Conservation (phyloP, 2,113 vertebrate genomes). For the Bucco capensis region DNA sequence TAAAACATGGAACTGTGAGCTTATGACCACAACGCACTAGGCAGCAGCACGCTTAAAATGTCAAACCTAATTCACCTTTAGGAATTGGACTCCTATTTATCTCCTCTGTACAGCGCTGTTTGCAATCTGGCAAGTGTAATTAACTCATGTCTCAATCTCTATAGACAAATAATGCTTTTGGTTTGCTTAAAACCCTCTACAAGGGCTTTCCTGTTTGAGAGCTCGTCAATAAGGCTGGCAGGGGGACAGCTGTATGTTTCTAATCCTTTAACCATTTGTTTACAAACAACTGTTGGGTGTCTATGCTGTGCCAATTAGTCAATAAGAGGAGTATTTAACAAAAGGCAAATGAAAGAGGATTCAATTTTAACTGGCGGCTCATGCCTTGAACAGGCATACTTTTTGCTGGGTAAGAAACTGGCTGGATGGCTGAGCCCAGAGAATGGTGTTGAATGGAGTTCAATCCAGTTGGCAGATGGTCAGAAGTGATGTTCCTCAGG, state of each 20-base stretch:
- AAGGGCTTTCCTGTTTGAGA: conserved; percentile 62
- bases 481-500: too few species aligned
- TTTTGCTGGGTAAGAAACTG: too few species aligned
- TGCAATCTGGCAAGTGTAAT: conserved; percentile 52
- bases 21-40: background rate
- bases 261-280: conserved; percentile 55
- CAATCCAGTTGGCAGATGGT: too few species aligned
- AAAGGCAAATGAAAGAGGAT: background rate
- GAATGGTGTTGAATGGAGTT: too few species aligned
- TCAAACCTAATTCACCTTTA: background rate
- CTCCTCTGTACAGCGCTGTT: background rate
- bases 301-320: conserved; percentile 46
- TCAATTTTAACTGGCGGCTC: conserved; percentile 38
- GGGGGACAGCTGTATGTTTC: conserved; percentile 53
- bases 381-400: too few species aligned
- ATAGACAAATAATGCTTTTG: conserved; percentile 35
- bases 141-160: conserved; percentile 54
- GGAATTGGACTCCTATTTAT: conserved; percentile 31
- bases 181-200: conserved; percentile 62
- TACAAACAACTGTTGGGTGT: conserved; percentile 54
- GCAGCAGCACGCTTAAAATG: background rate
- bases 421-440: too few species aligned
- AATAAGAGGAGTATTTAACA: background rate
- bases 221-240: conserved; percentile 55
- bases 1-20: background rate